Evolutionary conservation across 2,113 vertebrate genomes (phyloP).

Genomic region (Corythornis cristatus): DNA sequence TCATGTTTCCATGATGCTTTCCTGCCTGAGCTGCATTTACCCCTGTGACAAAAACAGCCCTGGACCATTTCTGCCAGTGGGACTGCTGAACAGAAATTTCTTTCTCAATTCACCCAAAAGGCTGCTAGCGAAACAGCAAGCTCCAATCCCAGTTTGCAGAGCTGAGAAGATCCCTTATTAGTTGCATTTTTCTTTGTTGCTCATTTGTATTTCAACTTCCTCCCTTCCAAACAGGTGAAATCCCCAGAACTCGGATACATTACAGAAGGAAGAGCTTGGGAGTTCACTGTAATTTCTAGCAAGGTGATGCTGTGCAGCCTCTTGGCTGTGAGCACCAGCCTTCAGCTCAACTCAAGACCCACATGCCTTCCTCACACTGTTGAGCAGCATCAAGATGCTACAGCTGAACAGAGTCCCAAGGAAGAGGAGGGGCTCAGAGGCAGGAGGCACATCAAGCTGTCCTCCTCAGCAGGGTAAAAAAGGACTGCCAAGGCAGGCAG

Average conservation of each 20-base stretch:
- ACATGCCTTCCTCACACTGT: fast-evolving
- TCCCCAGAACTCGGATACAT: not conserved
- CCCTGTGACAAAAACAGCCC: not conserved
- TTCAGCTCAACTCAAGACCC: not conserved
- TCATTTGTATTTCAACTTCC: not conserved
- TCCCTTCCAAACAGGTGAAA: not conserved
- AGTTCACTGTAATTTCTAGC: not conserved
- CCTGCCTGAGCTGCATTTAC: not conserved
- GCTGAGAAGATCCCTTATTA: not conserved
- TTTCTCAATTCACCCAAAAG: not conserved
- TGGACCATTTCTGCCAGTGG: not conserved
- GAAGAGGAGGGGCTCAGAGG: not conserved
- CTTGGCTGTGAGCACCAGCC: not conserved
- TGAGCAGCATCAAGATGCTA: not conserved
- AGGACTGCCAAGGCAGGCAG: not conserved
- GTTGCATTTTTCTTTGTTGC: not conserved
- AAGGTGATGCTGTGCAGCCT: not conserved
- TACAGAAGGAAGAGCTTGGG: not conserved
- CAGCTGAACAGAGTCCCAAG: not conserved
- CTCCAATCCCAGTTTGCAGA: not conserved
- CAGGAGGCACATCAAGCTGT: not conserved
- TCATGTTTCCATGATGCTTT: fast-evolving
- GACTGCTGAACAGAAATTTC: not conserved
- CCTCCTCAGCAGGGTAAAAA: not conserved
- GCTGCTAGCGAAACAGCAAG: not conserved